Evolutionary conservation across 2,113 vertebrate species (phyloP), one percentile per base, ranked within the genome.

Genomic region (Sphaerodactylus townsendi): DNA sequence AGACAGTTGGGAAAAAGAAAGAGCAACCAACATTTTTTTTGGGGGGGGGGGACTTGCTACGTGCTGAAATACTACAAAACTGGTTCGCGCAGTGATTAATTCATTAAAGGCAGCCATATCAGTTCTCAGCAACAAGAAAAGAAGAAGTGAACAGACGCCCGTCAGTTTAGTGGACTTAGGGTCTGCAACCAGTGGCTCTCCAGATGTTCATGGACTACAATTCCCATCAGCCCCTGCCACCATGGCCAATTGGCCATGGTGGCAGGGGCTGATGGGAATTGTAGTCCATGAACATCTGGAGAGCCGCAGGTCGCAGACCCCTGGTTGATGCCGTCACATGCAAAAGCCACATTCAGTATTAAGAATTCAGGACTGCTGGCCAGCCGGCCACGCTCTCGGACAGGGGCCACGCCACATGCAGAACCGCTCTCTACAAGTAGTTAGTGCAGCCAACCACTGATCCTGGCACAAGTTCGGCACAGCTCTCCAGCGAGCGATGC

Each of bases 381-480:
- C 50, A 75, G 37, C 3, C 44, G 5, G 39, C 50, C 6, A 4
- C 33, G 25, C 41, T 41, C 33, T 14, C 33, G n/a, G 33, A 23
- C 46, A 46, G 41, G 46, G 23, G 41, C 30, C 33, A 46, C 46
- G 33, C 37, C 17, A 46, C 3, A 23, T 50, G 33, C 59, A 7
- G 21, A 44, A 21, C 19, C 53, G 48, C 82, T 44, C 6, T 10
- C 59, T 14, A 56, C 50, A n/a, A 77, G 59, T 2, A 53, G 50
- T 37, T 69, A 21, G 6, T 6, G 9, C 6, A 33, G 46, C 39
- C 85, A 68, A 11, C 33, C 41, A 65, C 75, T 17, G 25, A 88
- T 80, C 90, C 90, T 90, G 95, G 94, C 95, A 93, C 91, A 92
- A 82, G 91, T 91, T 95, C 92, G 91, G 93, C 21, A 85, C 92